phyloP scores from a whole-genome alignment of 2,888 invertebrate species.

The Blastobasis lacticolella region DNA sequence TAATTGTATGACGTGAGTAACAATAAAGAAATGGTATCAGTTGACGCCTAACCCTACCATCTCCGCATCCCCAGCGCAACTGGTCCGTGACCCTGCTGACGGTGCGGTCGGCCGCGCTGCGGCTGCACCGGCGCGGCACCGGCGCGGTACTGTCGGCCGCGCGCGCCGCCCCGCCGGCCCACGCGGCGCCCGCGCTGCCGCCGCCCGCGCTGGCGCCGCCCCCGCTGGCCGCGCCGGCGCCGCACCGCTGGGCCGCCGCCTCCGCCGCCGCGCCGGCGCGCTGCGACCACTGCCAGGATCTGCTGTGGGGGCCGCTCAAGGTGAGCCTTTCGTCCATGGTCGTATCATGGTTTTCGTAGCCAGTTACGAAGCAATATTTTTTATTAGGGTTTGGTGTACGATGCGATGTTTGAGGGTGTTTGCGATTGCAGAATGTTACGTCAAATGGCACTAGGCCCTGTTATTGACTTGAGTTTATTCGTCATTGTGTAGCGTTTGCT shows the following conservation, averaged over 20 bases:
- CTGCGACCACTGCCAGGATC: slow-evolving; percentile 91
- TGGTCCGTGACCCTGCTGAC: slow-evolving; percentile 90
- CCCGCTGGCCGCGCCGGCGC: slow-evolving; percentile 84
- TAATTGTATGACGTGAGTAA: too few species aligned
- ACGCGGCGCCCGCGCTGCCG: slow-evolving; percentile 90
- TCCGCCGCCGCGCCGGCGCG: slow-evolving; percentile 81
- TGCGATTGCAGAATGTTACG: too few species aligned
- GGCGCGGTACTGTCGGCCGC: slow-evolving; percentile 92
- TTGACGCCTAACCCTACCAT: too few species aligned
- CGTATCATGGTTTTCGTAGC: too few species aligned
- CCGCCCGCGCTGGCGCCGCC: slow-evolving; percentile 88
- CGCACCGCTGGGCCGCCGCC: slow-evolving; percentile 79
- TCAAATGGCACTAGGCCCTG: too few species aligned
- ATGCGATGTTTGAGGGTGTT: too few species aligned
- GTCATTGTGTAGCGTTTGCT: too few species aligned
- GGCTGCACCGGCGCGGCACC: slow-evolving; percentile 92
- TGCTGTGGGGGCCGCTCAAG: slow-evolving; percentile 94
- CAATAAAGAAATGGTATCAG: too few species aligned
- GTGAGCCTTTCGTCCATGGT: too few species aligned
- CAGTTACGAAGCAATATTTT: too few species aligned
- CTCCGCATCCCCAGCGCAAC: slow-evolving; percentile 74
- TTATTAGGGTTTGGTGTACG: too few species aligned
- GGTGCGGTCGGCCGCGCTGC: slow-evolving; percentile 88
- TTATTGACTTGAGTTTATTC: too few species aligned
- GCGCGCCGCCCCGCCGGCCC: slow-evolving; percentile 86